These are phyloP conservation scores for Ia io DNA, from an alignment of 2,113 vertebrate genomes.

Conservation along the genomic window DNA sequence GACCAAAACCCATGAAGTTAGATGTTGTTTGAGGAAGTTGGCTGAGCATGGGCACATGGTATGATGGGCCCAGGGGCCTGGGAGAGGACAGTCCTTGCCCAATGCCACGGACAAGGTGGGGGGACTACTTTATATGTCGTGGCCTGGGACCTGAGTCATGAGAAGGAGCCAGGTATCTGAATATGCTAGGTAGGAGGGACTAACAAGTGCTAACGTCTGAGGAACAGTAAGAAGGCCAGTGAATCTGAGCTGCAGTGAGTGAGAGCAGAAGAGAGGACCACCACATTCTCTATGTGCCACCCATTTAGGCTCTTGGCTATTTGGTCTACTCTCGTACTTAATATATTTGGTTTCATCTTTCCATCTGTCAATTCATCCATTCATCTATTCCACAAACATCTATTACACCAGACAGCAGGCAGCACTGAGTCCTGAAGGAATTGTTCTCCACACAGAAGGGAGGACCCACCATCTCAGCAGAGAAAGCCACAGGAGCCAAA, in stretches of 20 bases:
- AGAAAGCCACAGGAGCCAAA: not conserved
- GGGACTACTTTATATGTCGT: not conserved
- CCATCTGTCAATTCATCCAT: not conserved
- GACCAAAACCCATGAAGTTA: not conserved
- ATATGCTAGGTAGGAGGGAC: not conserved
- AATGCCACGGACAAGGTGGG: too few relatives aligned
- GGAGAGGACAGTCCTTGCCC: not conserved
- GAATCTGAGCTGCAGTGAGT: too few relatives aligned
- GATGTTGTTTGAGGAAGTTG: not conserved
- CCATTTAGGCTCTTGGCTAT: not conserved
- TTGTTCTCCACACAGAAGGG: not conserved
- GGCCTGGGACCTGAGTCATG: not conserved
- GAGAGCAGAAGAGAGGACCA: not conserved
- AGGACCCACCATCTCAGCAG: not conserved
- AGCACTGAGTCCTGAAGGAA: not conserved
- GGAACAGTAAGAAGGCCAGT: fast-evolving
- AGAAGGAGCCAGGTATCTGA: not conserved
- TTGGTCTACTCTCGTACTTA: not conserved
- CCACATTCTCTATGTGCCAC: not conserved
- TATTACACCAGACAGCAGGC: not conserved
- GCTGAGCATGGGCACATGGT: not conserved
- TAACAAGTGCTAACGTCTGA: not conserved
- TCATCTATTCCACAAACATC: not conserved
- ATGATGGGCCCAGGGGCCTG: not conserved
- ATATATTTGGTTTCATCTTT: not conserved